A percentile compares a stretch with the other conserved stretches of the same genome.
Evolutionary conservation across 2,113 vertebrate species (phyloP).

Genomic region (Coptodon bakossiorum): DNA sequence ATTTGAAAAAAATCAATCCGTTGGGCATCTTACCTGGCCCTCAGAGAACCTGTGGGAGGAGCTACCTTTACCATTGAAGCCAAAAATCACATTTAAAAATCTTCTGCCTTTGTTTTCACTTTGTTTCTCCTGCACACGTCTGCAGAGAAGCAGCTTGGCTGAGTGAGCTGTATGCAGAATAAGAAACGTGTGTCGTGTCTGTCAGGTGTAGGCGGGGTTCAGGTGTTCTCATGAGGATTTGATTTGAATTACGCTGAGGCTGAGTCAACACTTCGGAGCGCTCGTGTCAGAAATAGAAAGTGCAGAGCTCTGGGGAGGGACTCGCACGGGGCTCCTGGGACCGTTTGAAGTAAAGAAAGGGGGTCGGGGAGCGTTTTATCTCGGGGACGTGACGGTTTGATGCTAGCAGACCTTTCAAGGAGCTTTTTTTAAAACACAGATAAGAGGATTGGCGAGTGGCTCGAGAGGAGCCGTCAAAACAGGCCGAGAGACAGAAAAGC

Average conservation of each 20-base stretch:
- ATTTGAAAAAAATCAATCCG: neutral
- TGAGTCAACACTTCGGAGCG: neutral
- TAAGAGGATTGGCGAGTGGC: slow-evolving; percentile 31
- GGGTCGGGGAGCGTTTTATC: slow-evolving; percentile 37
- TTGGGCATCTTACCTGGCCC: neutral
- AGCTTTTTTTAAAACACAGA: slow-evolving; percentile 57
- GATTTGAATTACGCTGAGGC: neutral
- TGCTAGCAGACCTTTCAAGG: slow-evolving; percentile 32
- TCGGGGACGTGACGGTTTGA: slow-evolving; percentile 12
- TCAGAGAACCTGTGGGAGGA: neutral
- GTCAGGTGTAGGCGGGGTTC: neutral
- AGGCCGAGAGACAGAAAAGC: neutral
- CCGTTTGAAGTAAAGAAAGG: slow-evolving; percentile 8
- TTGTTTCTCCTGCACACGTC: accelerated
- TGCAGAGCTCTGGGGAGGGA: neutral
- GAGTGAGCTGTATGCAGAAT: neutral
- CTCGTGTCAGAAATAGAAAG: neutral
- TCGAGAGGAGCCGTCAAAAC: slow-evolving; percentile 7
- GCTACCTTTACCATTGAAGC: neutral
- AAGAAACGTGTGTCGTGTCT: neutral
- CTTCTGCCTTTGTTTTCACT: neutral
- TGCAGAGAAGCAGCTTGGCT: neutral
- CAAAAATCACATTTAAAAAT: neutral
- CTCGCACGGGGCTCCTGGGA: neutral
- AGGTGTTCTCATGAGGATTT: neutral